phyloP scores from a whole-genome alignment of 2,888 invertebrate genomes.

The Merodon equestris region DNA sequence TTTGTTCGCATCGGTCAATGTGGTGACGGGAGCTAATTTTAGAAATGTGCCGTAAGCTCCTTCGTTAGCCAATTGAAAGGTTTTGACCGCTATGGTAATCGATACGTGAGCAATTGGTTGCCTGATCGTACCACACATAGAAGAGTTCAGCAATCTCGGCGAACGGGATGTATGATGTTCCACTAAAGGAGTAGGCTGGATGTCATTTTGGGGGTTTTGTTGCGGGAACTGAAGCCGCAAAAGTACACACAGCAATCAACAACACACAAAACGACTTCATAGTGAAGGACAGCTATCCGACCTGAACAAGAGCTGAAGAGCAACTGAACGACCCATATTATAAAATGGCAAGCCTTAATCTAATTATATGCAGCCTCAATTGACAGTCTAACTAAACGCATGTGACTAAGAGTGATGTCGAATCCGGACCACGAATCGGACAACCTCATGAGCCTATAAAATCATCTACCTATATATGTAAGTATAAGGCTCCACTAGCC shows the following conservation, averaged over 20 bases:
- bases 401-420: no score
- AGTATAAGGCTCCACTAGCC: no score
- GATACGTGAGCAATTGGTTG: conserved; percentile 88
- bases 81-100: conserved; percentile 97
- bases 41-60: conserved; percentile 85
- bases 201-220: no score
- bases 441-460: no score
- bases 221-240: conserved; percentile 70
- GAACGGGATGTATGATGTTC: conserved; percentile 91
- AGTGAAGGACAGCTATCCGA: no score
- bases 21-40: no score
- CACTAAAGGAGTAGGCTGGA: conserved; percentile 87
- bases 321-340: no score
- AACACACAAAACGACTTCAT: conserved; percentile 49
- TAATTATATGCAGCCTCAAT: no score
- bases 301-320: conserved; percentile 46
- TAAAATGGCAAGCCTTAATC: no score
- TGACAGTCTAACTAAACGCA: no score
- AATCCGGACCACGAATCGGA: no score
- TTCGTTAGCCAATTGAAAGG: conserved; percentile 86
- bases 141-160: conserved; percentile 96
- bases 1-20: conserved; percentile 85
- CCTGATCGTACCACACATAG: conserved; percentile 90
- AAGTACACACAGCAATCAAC: conserved; percentile 30
- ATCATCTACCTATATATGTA: no score